Percentiles rank a stretch among this genome's conserved stretches.
phyloP scores from a whole-genome alignment of 1,140 invertebrate species.

The Nautilus pompilius region DNA sequence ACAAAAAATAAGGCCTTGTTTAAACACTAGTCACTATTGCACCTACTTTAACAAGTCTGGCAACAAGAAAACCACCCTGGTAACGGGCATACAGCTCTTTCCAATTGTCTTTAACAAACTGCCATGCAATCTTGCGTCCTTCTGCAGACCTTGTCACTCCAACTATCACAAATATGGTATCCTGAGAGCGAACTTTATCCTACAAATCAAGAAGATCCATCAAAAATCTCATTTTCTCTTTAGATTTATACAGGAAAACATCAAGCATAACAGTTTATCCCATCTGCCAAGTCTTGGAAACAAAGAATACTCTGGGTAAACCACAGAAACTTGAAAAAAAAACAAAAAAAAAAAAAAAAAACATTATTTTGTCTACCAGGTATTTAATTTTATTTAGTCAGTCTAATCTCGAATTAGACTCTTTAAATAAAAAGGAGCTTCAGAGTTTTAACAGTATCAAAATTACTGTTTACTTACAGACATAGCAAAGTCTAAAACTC shows the following conservation, averaged over 20 bases:
- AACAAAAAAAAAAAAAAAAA: too few relatives aligned
- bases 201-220: constrained; percentile 59
- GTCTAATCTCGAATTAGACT: too few relatives aligned
- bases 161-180: constrained; percentile 83
- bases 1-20: not conserved
- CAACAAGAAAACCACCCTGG: constrained; percentile 75
- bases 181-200: constrained; percentile 87
- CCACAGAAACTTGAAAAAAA: too few relatives aligned
- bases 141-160: constrained; percentile 68
- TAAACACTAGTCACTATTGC: not conserved
- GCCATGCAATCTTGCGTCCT: constrained; percentile 83
- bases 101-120: constrained; percentile 87
- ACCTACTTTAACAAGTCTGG: constrained; percentile 69
- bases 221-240: too few relatives aligned
- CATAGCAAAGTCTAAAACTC: constrained; percentile 85
- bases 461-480: constrained; percentile 66
- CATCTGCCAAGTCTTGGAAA: too few relatives aligned
- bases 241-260: too few relatives aligned
- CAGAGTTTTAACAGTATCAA: too few relatives aligned
- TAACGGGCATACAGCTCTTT: constrained; percentile 72
- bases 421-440: not conserved
- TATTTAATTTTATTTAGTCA: too few relatives aligned
- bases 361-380: too few relatives aligned
- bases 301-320: too few relatives aligned
- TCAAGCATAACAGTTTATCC: too few relatives aligned